A percentile compares a stretch with the other conserved stretches of the same genome.
These are phyloP conservation scores for Sminthurinus aureus DNA, from an alignment of 2,888 invertebrate genomes.

Conservation along the genomic window DNA sequence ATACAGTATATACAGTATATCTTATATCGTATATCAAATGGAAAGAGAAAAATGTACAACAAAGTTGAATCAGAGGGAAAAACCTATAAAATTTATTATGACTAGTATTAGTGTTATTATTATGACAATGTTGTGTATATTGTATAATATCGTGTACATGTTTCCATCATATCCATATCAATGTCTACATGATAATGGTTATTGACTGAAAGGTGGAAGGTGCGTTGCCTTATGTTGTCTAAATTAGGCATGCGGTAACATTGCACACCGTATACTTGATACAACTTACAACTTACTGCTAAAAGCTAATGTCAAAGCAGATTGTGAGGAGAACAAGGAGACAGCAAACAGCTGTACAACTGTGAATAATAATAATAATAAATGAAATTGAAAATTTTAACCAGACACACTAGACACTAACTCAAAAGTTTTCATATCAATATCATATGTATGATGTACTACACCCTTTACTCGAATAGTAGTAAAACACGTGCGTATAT, in stretches of 20 bases:
- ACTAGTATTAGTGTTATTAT: no score
- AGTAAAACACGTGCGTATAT: no score
- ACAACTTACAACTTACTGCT: neutral
- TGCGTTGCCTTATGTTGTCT: slow-evolving; percentile 1
- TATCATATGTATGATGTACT: neutral
- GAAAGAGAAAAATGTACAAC: no score
- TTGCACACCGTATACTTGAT: no score
- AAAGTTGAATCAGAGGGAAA: no score
- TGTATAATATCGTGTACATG: neutral
- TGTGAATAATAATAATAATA: slow-evolving; percentile 4
- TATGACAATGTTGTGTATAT: neutral
- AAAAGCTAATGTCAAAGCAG: slow-evolving; percentile 21
- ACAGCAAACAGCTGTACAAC: slow-evolving; percentile 20
- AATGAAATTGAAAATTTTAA: slow-evolving; percentile 19
- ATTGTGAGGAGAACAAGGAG: slow-evolving; percentile 9
- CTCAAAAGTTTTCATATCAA: neutral
- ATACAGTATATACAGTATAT: no score
- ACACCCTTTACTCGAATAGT: neutral
- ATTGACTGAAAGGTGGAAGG: neutral
- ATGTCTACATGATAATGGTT: neutral
- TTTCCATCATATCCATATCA: neutral
- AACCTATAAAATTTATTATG: no score
- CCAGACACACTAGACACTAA: neutral
- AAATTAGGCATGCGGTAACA: neutral
- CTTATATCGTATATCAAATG: no score